Base-by-base conservation (phyloP, 1,140 invertebrate species). In the Kradibia gibbosae region DNA sequence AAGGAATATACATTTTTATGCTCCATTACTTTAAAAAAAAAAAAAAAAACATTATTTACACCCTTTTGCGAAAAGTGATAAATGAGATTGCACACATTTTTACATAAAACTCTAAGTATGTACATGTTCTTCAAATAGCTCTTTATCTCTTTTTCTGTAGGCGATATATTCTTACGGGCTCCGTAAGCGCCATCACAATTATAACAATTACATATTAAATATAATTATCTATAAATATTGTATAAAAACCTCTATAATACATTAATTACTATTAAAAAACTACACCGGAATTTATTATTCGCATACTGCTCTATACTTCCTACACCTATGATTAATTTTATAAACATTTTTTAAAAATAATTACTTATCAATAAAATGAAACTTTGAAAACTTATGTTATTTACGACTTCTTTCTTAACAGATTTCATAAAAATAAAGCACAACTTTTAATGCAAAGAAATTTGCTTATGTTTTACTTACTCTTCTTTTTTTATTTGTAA, bases 221-320 rank as follows among this genome's bases (percentile, higher is more conserved):
- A 86, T 89, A 86, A 89, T 87, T 90, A 89, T 87, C 86, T 90
- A 91, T 91, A 91, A 87, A 91, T 91, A 90, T 82, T 91, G 90
- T 91, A 91, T 89, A 91, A 90, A 90, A 87, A 82, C 89, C 89
- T 89, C 86, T 88, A 89, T 90, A 89, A 88, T 91, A 91, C 87
- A 90, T 89, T 88, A 88, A 90, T 88, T 87, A 88, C 83, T 87
- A 88, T 90, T 90, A 88, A 89, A 90, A 89, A 81, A 81, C 57
- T 76, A 57, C 48, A 81, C 13, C 31, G n/a, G 28, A 60, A 57
- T 72, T 81, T 79, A 45, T 71, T 79, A 55, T 72, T 73, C 60
- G 60, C 60, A 72, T 60, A 62, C 71, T 36, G 31, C 53, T 73
- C 31, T n/a, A 55, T 60, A 39, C 20, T 67, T 67, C 62, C 62